phyloP scores from a whole-genome alignment of 2,888 invertebrate species.

The Conistra vaccinii region DNA sequence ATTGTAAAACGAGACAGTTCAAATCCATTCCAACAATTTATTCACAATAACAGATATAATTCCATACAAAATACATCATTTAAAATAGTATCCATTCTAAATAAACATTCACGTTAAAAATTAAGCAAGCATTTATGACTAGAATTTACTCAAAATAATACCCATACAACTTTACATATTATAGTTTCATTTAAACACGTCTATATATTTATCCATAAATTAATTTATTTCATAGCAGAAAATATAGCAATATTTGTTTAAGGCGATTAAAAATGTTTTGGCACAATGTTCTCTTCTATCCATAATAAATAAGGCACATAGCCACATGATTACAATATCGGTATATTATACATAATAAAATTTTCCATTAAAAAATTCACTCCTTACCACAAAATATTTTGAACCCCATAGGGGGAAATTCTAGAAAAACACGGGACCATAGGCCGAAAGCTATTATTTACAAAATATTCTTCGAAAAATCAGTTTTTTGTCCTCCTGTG shows the following conservation, averaged over 20 bases:
- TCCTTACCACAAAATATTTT: slow-evolving; percentile 60
- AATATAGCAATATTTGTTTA: slow-evolving; percentile 64
- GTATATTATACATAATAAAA: slow-evolving; percentile 63
- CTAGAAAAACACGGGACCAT: slow-evolving; percentile 53
- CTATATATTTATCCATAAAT: slow-evolving; percentile 59
- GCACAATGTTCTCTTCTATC: slow-evolving; percentile 73
- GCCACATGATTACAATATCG: slow-evolving; percentile 72
- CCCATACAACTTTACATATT: slow-evolving; percentile 60
- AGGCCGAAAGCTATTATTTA: slow-evolving; percentile 69
- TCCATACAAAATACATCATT: slow-evolving; percentile 87
- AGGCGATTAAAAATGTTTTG: slow-evolving; percentile 76
- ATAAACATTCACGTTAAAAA: slow-evolving; percentile 69
- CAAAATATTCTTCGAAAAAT: slow-evolving; percentile 80
- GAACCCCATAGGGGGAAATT: slow-evolving; percentile 54
- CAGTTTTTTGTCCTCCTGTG: slow-evolving; percentile 64
- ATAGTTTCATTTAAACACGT: slow-evolving; percentile 52
- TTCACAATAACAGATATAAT: slow-evolving; percentile 86
- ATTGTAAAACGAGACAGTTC: slow-evolving; percentile 40
- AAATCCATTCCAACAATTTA: slow-evolving; percentile 81
- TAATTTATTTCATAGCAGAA: slow-evolving; percentile 63
- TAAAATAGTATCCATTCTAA: slow-evolving; percentile 77
- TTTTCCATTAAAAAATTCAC: slow-evolving; percentile 63
- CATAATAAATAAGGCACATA: slow-evolving; percentile 84
- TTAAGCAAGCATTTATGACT: slow-evolving; percentile 77
- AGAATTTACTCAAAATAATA: slow-evolving; percentile 73